Percentiles rank a stretch among this genome's conserved stretches.
These are phyloP conservation scores for Pitangus sulphuratus DNA, from an alignment of 2,797 vertebrate species.

Conservation along the genomic window DNA sequence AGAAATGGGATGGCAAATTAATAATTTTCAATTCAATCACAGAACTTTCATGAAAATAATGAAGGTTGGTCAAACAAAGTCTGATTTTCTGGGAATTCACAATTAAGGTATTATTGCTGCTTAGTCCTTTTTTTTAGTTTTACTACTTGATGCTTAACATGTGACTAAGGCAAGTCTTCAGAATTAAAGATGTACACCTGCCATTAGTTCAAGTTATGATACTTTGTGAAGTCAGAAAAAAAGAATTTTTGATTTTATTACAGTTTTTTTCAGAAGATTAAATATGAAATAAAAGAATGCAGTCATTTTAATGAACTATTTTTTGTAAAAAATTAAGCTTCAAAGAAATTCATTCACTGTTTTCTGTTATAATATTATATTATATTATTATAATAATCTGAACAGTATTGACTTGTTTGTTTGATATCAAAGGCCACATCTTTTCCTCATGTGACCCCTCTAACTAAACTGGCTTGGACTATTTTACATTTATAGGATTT, in stretches of 20 bases:
- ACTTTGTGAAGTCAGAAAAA: not conserved
- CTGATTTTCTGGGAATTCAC: not conserved
- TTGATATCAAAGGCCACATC: not conserved
- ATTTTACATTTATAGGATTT: accelerated
- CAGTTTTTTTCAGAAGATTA: not conserved
- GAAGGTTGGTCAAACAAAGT: not conserved
- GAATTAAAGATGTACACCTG: not conserved
- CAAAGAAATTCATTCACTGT: not conserved
- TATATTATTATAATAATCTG: not conserved
- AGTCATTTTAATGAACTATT: not conserved
- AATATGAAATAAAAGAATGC: not conserved
- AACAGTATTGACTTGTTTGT: not conserved
- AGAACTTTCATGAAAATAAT: not conserved
- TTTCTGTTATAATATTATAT: too few species aligned
- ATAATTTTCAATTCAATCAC: not conserved
- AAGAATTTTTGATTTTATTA: not conserved
- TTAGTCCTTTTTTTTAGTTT: not conserved
- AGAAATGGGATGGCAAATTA: not conserved
- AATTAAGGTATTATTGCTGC: not conserved
- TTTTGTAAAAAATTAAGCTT: not conserved
- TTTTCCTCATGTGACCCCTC: not conserved
- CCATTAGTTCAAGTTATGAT: not conserved
- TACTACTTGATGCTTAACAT: not conserved
- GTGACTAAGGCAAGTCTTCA: not conserved
- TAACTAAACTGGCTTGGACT: not conserved